Evolutionary conservation across 1,140 invertebrate species (phyloP).

Genomic region (Drosophila bocqueti): DNA sequence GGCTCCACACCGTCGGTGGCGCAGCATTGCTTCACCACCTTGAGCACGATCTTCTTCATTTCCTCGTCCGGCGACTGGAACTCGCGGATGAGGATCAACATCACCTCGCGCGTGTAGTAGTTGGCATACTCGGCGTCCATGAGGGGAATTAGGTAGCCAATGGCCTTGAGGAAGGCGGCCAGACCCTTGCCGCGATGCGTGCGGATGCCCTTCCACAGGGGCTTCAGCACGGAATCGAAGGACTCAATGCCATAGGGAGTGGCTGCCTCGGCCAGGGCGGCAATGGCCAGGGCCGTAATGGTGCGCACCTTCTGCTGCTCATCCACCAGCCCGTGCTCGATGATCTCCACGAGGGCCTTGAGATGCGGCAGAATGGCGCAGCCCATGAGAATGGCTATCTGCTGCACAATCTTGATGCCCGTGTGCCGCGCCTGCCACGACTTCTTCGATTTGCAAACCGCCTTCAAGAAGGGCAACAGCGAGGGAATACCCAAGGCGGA

Average conservation of each 20-base stretch:
- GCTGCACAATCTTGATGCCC: slow-evolving; percentile 99
- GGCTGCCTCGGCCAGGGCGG: slow-evolving; percentile 98
- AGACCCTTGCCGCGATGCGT: slow-evolving; percentile 99
- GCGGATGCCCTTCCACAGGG: slow-evolving; percentile 99
- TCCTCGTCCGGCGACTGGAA: slow-evolving; percentile 99
- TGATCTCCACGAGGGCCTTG: slow-evolving; percentile 99
- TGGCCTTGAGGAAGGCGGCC: slow-evolving; percentile 99
- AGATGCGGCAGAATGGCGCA: slow-evolving; percentile 99
- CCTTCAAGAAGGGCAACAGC: slow-evolving; percentile 98
- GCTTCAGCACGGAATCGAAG: slow-evolving; percentile 99
- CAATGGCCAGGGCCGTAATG: slow-evolving; percentile 99
- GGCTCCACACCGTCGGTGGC: slow-evolving; percentile 99
- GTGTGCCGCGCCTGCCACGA: slow-evolving; percentile 99
- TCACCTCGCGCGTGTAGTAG: slow-evolving; percentile 99
- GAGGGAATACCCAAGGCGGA: slow-evolving; percentile 99
- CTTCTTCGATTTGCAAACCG: slow-evolving; percentile 99
- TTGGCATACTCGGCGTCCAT: slow-evolving; percentile 99
- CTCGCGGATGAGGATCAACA: slow-evolving; percentile 99
- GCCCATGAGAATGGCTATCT: slow-evolving; percentile 99
- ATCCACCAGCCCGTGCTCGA: slow-evolving; percentile 97
- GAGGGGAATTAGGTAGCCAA: slow-evolving; percentile 99
- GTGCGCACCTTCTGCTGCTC: slow-evolving; percentile 97
- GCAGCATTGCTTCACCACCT: slow-evolving; percentile 99
- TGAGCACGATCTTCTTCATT: slow-evolving; percentile 99
- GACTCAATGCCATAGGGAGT: slow-evolving; percentile 99